Base-by-base conservation (phyloP, 1,140 invertebrate genomes). In the Melanaphis sacchari region DNA sequence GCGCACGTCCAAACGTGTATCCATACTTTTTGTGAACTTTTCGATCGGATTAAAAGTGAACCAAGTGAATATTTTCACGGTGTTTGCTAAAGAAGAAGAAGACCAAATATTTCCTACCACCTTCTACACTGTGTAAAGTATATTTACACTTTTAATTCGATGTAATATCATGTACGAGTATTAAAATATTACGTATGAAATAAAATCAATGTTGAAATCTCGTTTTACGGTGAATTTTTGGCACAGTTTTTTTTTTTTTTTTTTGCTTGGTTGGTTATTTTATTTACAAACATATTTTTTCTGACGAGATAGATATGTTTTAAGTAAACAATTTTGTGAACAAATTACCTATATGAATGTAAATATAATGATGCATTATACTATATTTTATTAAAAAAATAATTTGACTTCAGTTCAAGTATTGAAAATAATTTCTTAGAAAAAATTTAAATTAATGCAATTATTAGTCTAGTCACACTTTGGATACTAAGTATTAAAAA, bases 241-340 rank as follows among this genome's bases (percentile, higher is more conserved):
- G 36, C 9, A 52, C 52, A 2, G 9, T 54, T 90, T 54, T 89
- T 26, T 36, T 22, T 54, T 90, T 54, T 89, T 26, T 36, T 59
- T n/a, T 66, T 66, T 11, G 31, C 15, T 22, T 24, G 21, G n/a
- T 49, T 21, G 40, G 26, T 31, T 46, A 43, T 38, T 11, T 26
- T 38, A 54, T 89, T 89, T 4, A 89, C n/a, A 89, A 89, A 54
- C 38, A n/a, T 7, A 36, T 26, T 89, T 38, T 54, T 89, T 89
- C 43, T 6, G n/a, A 18, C 0, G 49, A 36, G 36, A 7, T 18
- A 2, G 24, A 0, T 1, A 18, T 31, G 36, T 1, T 38, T 8
- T 15, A 15, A 36, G 21, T 3, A 49, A 21, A 5, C 26, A 15
- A 22, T 24, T 40, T 54, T 90, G 2, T 49, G 1, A n/a, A n/a